Percentiles rank a stretch among this genome's conserved stretches.
Evolutionary conservation across 2,797 vertebrate species (phyloP).

Genomic region (Oreortyx pictus): DNA sequence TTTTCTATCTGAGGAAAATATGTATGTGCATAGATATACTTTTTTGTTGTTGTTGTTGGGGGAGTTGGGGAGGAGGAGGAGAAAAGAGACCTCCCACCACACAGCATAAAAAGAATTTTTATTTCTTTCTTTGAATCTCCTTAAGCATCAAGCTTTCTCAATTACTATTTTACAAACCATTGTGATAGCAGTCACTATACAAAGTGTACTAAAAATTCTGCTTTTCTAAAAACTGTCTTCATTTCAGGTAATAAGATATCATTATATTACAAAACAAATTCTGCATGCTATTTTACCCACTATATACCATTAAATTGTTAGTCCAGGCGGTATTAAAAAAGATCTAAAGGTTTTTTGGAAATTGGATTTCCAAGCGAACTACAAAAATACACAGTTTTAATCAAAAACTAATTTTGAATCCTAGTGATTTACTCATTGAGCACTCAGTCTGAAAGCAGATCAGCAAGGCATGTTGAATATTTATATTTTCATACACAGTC

Average conservation of each 20-base stretch:
- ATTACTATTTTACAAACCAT: neutral
- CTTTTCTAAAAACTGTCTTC: neutral
- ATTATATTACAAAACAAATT: neutral
- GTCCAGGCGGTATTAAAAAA: neutral
- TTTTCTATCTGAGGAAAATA: neutral
- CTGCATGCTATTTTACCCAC: neutral
- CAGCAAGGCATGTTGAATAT: slow-evolving; percentile 25
- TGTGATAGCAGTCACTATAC: neutral
- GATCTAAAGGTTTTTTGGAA: neutral
- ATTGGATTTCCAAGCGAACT: neutral
- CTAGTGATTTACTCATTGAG: slow-evolving; percentile 16
- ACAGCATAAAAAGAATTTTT: neutral
- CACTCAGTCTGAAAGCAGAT: slow-evolving; percentile 8
- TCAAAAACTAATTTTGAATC: neutral
- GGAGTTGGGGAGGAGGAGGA: neutral
- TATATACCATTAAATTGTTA: neutral
- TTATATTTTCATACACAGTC: slow-evolving; percentile 24
- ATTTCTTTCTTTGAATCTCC: neutral
- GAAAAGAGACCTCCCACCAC: neutral
- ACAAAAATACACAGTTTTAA: neutral
- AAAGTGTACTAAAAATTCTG: neutral
- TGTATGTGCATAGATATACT: neutral
- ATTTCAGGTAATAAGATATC: neutral
- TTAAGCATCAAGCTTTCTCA: neutral
- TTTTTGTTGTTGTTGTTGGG: neutral